Evolutionary conservation across 1,140 invertebrate species (phyloP).

Genomic region (Micrasema minimum): DNA sequence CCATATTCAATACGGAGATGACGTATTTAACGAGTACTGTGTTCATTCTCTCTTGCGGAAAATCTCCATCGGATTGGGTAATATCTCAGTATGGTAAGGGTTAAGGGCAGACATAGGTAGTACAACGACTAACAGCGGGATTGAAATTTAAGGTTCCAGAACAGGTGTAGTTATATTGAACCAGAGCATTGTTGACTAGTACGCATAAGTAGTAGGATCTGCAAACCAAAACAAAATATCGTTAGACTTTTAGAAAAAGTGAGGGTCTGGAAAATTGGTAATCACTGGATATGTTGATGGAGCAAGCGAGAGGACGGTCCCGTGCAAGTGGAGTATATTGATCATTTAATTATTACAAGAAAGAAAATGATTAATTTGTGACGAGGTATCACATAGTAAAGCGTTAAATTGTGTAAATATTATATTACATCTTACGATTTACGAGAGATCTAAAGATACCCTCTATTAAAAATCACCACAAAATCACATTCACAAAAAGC

Average conservation of each 20-base stretch:
- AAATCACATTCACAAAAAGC: too few relatives aligned
- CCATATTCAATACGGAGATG: too few relatives aligned
- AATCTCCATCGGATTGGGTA: too few relatives aligned
- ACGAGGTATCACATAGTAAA: background rate
- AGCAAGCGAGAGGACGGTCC: background rate
- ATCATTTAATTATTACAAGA: background rate
- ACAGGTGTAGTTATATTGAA: conserved; percentile 16
- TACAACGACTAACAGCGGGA: background rate
- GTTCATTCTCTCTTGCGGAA: too few relatives aligned
- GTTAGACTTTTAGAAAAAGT: background rate
- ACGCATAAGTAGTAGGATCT: conserved; percentile 9
- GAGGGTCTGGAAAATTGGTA: background rate
- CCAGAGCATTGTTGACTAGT: background rate
- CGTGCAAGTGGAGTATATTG: background rate
- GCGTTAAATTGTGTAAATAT: background rate
- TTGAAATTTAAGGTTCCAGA: conserved; percentile 7
- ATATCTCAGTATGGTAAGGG: too few relatives aligned
- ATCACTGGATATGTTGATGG: background rate
- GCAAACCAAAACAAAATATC: background rate
- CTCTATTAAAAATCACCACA: too few relatives aligned
- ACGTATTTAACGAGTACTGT: too few relatives aligned
- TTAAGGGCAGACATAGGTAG: too few relatives aligned
- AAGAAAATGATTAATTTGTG: background rate
- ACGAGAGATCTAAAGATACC: too few relatives aligned
- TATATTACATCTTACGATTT: background rate